Evolutionary conservation across 2,113 vertebrate genomes (phyloP).

Genomic region (Chlamydotis undulata): DNA sequence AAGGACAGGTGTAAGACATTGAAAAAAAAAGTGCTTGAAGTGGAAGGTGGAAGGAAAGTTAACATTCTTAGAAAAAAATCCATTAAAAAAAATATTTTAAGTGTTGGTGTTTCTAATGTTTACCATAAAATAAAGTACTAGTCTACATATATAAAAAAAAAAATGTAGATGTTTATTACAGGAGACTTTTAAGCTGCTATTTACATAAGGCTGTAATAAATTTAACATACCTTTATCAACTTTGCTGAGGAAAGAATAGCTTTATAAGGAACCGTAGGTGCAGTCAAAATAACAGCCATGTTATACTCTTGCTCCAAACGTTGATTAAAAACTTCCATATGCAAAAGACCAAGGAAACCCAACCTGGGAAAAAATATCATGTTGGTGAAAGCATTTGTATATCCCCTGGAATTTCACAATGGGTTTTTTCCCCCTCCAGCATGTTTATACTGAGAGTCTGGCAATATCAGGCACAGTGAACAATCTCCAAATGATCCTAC

Average conservation of each 20-base stretch:
- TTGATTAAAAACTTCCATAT: slow-evolving; percentile 99
- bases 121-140: background rate
- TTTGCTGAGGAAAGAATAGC: slow-evolving; percentile 89
- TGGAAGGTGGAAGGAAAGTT: background rate
- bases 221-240: slow-evolving; percentile 88
- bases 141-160: background rate
- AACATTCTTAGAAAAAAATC: background rate
- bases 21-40: background rate
- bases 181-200: background rate
- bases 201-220: background rate
- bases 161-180: background rate
- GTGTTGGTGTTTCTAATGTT: background rate
- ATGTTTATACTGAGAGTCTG: background rate
- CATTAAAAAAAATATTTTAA: background rate
- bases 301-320: slow-evolving; percentile 96
- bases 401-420: background rate
- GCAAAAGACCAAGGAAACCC: slow-evolving; percentile 94
- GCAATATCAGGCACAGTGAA: background rate
- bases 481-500: background rate
- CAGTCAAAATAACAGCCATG: slow-evolving; percentile 91
- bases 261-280: slow-evolving; percentile 95
- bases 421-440: background rate
- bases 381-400: background rate
- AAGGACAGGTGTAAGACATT: background rate
- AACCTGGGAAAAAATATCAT: slow-evolving; percentile 73